A percentile compares a stretch with the other conserved stretches of the same genome.
These are phyloP conservation scores for Phodopus roborovskii DNA, from an alignment of 2,113 vertebrate species.

Conservation along the genomic window DNA sequence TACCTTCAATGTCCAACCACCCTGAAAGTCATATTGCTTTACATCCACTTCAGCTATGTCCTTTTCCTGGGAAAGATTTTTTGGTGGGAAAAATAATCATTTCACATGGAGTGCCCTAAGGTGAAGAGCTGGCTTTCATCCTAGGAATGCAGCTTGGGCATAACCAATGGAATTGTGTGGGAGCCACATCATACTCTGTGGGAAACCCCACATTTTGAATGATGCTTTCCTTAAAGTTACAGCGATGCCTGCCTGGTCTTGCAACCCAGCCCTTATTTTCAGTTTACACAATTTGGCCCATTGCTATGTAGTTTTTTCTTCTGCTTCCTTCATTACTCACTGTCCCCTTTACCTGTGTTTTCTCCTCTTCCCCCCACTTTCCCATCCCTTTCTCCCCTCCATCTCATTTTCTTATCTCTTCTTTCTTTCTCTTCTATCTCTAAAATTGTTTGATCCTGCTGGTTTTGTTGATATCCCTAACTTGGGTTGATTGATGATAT, in stretches of 20 bases:
- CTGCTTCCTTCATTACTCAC: background rate
- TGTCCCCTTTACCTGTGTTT: background rate
- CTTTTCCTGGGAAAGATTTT: constrained; percentile 51
- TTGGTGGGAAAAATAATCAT: constrained; percentile 28
- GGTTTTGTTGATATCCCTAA: background rate
- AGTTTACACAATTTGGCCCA: background rate
- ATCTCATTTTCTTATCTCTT: background rate
- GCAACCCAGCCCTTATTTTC: background rate
- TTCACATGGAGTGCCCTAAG: background rate
- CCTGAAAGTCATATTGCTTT: background rate
- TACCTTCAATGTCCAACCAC: background rate
- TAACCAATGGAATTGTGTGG: background rate
- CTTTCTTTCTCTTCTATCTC: background rate
- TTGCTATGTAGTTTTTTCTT: background rate
- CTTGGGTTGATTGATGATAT: background rate
- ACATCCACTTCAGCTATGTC: background rate
- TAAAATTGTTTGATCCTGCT: background rate
- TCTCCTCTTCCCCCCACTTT: no score
- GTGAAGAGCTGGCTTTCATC: background rate
- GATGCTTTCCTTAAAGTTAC: background rate
- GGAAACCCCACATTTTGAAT: constrained; percentile 34
- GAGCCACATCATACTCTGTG: constrained; percentile 10
- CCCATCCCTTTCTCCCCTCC: background rate
- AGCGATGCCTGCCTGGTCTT: background rate
- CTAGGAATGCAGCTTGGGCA: background rate